Evolutionary conservation across 2,113 vertebrate genomes (phyloP).

Genomic region (Monarcha castaneiventris): DNA sequence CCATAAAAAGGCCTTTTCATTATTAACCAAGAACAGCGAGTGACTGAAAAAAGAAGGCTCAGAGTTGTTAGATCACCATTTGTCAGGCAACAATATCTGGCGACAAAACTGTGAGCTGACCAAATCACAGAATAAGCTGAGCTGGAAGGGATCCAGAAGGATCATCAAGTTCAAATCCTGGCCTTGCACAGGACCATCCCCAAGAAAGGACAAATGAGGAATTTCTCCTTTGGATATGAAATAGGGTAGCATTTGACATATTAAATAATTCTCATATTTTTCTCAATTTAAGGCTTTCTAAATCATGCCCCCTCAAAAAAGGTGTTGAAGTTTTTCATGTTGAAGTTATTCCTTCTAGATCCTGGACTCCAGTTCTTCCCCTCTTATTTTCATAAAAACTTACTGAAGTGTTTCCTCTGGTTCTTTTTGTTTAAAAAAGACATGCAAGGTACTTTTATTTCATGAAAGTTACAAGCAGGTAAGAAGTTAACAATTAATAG

Average conservation of each 20-base stretch:
- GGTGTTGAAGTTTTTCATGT: background rate
- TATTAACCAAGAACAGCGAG: background rate
- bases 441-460: background rate
- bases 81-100: background rate
- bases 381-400: background rate
- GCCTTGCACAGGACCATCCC: background rate
- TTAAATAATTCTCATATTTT: background rate
- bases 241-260: background rate
- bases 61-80: background rate
- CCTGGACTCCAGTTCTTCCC: background rate
- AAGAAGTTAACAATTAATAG: slow-evolving; percentile 72
- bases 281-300: background rate
- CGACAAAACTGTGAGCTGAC: background rate
- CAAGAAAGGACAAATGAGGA: background rate
- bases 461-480: slow-evolving; percentile 63
- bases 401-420: background rate
- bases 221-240: background rate
- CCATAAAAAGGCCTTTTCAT: background rate
- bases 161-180: background rate
- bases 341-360: background rate
- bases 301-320: background rate
- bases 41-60: background rate
- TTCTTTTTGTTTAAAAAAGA: slow-evolving; percentile 15
- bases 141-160: background rate
- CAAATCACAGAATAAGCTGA: background rate